Conservation (phyloP, 2,113 vertebrate species). For the Nansenia antarctica region DNA sequence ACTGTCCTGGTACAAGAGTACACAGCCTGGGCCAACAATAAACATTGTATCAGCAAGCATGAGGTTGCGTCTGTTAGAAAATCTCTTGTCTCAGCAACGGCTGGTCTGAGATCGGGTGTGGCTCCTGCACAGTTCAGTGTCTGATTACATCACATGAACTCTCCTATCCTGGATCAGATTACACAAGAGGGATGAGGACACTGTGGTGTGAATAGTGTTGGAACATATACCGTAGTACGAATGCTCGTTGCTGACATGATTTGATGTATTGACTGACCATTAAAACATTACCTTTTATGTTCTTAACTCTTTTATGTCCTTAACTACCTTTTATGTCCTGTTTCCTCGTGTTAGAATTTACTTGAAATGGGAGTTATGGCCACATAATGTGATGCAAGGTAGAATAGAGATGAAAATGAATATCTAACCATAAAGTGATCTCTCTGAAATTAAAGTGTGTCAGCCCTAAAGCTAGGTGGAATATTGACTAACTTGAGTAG, state of each 20-base stretch:
- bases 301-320: too few species aligned
- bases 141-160: neutral
- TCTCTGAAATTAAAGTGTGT: too few species aligned
- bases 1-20: too few species aligned
- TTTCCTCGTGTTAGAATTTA: neutral
- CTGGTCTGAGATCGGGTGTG: neutral
- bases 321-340: neutral
- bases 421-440: too few species aligned
- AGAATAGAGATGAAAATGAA: too few species aligned
- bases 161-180: neutral
- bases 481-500: too few species aligned
- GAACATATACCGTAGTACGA: too few species aligned
- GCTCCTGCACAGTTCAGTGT: neutral
- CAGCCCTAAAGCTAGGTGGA: too few species aligned
- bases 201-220: neutral
- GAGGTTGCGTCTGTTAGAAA: neutral
- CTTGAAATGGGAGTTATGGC: neutral
- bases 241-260: neutral
- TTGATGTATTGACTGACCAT: too few species aligned
- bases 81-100: neutral
- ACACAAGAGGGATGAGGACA: neutral
- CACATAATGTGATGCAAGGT: neutral
- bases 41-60: neutral
- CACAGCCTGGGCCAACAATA: too few species aligned
- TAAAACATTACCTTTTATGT: too few species aligned